Evolutionary conservation across 2,113 vertebrate species (phyloP).

Genomic region (Gobius niger): DNA sequence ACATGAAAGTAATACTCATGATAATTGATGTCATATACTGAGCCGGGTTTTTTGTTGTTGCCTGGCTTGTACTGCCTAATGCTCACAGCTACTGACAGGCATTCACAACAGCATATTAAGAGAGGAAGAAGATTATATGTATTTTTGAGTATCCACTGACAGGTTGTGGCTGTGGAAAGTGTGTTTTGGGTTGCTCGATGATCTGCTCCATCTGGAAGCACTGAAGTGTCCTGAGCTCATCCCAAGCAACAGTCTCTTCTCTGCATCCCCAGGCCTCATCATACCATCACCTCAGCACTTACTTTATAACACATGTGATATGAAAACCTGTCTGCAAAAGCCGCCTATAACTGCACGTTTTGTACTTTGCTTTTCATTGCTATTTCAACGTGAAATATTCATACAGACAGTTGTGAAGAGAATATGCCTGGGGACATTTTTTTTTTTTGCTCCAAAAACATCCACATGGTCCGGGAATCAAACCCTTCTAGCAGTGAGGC

Average conservation of each 20-base stretch:
- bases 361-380: too few relatives aligned
- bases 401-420: too few relatives aligned
- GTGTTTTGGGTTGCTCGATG: constrained; percentile 16
- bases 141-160: not conserved
- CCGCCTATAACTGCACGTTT: too few relatives aligned
- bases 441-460: too few relatives aligned
- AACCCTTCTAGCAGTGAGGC: too few relatives aligned
- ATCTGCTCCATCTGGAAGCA: constrained; percentile 51
- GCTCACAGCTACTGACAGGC: not conserved
- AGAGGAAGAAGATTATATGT: not conserved
- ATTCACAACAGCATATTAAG: not conserved
- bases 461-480: too few relatives aligned
- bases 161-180: not conserved
- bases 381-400: too few relatives aligned
- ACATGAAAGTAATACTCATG: too few relatives aligned
- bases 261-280: constrained; percentile 9
- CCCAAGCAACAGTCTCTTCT: constrained; percentile 15
- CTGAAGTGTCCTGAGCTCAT: constrained; percentile 27
- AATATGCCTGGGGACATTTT: too few relatives aligned
- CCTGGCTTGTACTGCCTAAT: not conserved
- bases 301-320: not conserved
- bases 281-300: constrained; percentile 6
- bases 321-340: not conserved
- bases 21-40: too few relatives aligned
- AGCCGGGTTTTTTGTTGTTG: too few relatives aligned